phyloP scores from a whole-genome alignment of 2,888 invertebrate genomes.

The Chrysolina oricalcia region DNA sequence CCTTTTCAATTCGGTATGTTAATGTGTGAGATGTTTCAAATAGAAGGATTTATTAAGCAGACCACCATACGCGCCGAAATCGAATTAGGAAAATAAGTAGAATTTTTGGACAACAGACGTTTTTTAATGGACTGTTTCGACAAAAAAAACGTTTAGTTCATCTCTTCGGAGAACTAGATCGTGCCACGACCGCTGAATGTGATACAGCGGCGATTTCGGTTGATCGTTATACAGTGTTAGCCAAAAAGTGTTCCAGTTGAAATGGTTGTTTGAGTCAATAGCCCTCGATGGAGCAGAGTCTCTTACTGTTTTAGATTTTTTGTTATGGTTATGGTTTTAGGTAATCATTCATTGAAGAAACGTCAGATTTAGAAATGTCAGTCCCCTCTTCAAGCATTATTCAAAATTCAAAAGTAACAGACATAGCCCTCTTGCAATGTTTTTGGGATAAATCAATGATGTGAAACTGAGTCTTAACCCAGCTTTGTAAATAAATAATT shows the following conservation, averaged over 20 bases:
- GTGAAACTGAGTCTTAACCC: no score
- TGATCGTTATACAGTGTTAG: background rate
- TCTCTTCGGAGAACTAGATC: constrained; percentile 19
- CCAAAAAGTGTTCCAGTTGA: background rate
- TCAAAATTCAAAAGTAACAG: no score
- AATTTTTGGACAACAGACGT: constrained; percentile 46
- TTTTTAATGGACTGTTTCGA: constrained; percentile 46
- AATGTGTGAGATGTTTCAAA: constrained; percentile 50
- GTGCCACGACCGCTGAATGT: background rate
- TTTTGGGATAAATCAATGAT: no score
- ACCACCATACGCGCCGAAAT: constrained; percentile 49
- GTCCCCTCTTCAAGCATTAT: no score
- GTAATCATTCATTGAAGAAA: no score
- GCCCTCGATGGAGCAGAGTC: no score
- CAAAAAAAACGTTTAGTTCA: constrained; percentile 27
- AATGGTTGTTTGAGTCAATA: background rate
- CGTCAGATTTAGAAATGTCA: no score
- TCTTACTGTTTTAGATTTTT: no score
- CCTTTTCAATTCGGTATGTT: constrained; percentile 46
- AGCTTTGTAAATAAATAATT: no score
- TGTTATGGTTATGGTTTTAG: no score
- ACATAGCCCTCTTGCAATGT: no score
- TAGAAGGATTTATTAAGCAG: constrained; percentile 47
- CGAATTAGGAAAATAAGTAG: constrained; percentile 49
- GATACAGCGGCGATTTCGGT: background rate